Evolutionary conservation across 2,888 invertebrate genomes (phyloP).

Genomic region (Parnassius glacialis): DNA sequence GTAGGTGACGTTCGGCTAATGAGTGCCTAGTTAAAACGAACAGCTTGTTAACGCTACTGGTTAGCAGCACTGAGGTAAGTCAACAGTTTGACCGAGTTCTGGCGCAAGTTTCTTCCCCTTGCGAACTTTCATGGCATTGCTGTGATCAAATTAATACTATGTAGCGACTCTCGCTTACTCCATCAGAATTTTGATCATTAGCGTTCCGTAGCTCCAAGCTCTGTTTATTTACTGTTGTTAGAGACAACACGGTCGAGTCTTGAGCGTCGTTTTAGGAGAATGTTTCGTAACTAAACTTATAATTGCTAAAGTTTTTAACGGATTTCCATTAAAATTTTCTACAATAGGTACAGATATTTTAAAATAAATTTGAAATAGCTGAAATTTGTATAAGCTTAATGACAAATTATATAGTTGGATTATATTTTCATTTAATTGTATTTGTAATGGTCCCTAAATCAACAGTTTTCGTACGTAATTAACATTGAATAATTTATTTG

Average conservation of each 20-base stretch:
- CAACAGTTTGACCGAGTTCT: conserved; percentile 44
- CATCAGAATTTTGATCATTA: conserved; percentile 58
- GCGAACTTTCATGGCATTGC: conserved; percentile 52
- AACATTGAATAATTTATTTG: too few species aligned
- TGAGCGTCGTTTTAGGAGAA: conserved; percentile 25
- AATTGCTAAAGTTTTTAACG: conserved; percentile 27
- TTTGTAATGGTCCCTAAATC: too few species aligned
- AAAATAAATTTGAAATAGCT: too few species aligned
- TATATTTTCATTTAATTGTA: too few species aligned
- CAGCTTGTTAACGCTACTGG: conserved; percentile 32
- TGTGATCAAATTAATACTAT: conserved; percentile 59
- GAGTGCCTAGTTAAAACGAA: conserved; percentile 41
- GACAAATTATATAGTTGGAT: too few species aligned
- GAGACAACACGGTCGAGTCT: conserved; percentile 27
- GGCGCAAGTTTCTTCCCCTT: conserved; percentile 25
- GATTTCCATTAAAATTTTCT: conserved; percentile 19
- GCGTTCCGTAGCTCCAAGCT: conserved; percentile 30
- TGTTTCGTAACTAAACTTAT: conserved; percentile 27
- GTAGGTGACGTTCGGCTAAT: conserved; percentile 34
- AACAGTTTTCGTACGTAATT: too few species aligned
- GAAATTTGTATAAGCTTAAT: too few species aligned
- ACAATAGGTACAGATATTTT: not conserved
- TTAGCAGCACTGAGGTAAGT: conserved; percentile 34
- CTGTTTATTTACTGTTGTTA: conserved; percentile 40
- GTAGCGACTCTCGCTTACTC: conserved; percentile 40